These are phyloP conservation scores for Agapornis canus DNA, from an alignment of 2,797 vertebrate genomes.

Conservation along the genomic window DNA sequence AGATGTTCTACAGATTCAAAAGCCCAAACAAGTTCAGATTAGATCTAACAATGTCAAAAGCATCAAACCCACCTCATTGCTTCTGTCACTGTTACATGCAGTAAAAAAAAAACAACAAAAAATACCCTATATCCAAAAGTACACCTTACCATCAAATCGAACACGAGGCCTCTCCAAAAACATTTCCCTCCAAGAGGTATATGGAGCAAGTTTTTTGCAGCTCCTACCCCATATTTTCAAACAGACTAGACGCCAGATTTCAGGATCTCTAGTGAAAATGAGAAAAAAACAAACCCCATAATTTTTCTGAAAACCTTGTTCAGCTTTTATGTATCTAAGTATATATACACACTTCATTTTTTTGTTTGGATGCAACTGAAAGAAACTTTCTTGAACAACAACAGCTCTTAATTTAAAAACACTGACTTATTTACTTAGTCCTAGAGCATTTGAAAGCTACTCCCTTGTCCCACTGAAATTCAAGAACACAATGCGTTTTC, in stretches of 20 bases:
- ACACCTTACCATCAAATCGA: conserved; percentile 91
- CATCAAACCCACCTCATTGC: background rate
- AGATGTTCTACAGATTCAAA: background rate
- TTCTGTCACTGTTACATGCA: background rate
- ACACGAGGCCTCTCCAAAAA: conserved; percentile 93
- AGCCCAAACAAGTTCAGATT: background rate
- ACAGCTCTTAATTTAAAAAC: background rate
- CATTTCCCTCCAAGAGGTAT: conserved; percentile 96
- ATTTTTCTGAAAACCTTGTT: background rate
- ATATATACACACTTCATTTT: background rate
- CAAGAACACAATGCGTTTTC: background rate
- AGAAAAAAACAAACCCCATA: background rate
- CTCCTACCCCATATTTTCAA: conserved; percentile 93
- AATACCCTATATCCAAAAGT: background rate
- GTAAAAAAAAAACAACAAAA: background rate
- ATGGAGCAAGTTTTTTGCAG: conserved; percentile 89
- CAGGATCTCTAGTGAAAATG: conserved; percentile 86
- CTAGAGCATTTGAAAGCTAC: background rate
- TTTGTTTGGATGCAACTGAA: background rate
- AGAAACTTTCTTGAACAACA: background rate
- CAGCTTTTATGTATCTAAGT: background rate
- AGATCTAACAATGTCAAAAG: background rate
- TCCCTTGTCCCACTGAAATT: background rate
- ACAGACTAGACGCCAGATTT: conserved; percentile 96
- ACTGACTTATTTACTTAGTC: background rate